A percentile compares a stretch with the other conserved stretches of the same genome.
Evolutionary conservation across 2,113 vertebrate species (phyloP).

Genomic region (Sus scrofa): T2T-Sscrofa CM000812.6:159532501-159533000

Average conservation of each 20-base stretch:
- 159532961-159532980: conserved; percentile 31
- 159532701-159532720: background rate
- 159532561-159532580: fast-evolving
- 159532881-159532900: conserved; percentile 63
- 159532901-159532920: background rate
- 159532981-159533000: conserved; percentile 61
- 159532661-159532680: conserved; percentile 44
- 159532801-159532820: background rate
- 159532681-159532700: background rate
- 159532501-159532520: no score
- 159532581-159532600: background rate
- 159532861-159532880: conserved; percentile 63
- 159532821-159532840: conserved; percentile 24
- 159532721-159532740: background rate
- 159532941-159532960: conserved; percentile 28
- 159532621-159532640: background rate
- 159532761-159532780: background rate
- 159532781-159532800: background rate
- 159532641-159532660: background rate
- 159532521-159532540: background rate
- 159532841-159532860: conserved; percentile 55
- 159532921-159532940: conserved; percentile 7
- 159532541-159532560: fast-evolving
- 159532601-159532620: background rate
- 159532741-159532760: background rate